Base-by-base conservation (phyloP, 1,140 invertebrate species). In the Penaeus vannamei region DNA sequence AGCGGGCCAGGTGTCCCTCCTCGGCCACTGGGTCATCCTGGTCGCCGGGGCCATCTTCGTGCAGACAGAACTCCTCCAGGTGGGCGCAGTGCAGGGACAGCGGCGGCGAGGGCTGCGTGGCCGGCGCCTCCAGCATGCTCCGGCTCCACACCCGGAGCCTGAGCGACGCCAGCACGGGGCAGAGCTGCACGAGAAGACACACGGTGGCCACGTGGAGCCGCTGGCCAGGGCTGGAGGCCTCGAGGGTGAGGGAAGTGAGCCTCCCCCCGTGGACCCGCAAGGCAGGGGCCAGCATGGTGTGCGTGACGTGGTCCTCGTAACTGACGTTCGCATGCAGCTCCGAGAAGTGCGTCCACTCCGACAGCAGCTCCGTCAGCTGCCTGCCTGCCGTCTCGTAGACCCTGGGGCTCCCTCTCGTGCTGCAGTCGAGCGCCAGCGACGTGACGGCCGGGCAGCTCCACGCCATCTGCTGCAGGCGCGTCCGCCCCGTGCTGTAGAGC, bases 1-100 rank as follows among this genome's bases (percentile, higher is more conserved):
- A 88, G 17, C 86, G 80, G 36, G 36, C 60, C 20, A 77, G 36
- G 32, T 88, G 84, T 2, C 81, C 79, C 12, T 17, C 59, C 81
- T 90, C 90, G 22, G 66, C 46, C 29, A 17, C 82, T 64, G 86
- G 66, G 59, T 77, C 82, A 64, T 88, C 82, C 12, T 61, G 46
- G 77, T 88, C 81, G 7, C 86, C 90, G 59, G 90, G 90, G 36
- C 86, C 86, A 23, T 85, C 83, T 36, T 91, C 90, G 42, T 91
- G 90, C 3, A 91, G 61, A 29, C 69, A 86, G 32, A 91, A 61
- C 22, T 83, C 64, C n/a, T 84, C 20, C 17, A 91, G 77, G 26
- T 36, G 20, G 12, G 10, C 17, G 20, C 86, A 88, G 17, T 82
- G 36, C 29, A 86, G 76, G 19, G 86, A 46, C 29, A 22, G 53